A percentile compares a stretch with the other conserved stretches of the same genome.
Evolutionary conservation across 1,140 invertebrate species (phyloP).

Genomic region (Pectinophora gossypiella): DNA sequence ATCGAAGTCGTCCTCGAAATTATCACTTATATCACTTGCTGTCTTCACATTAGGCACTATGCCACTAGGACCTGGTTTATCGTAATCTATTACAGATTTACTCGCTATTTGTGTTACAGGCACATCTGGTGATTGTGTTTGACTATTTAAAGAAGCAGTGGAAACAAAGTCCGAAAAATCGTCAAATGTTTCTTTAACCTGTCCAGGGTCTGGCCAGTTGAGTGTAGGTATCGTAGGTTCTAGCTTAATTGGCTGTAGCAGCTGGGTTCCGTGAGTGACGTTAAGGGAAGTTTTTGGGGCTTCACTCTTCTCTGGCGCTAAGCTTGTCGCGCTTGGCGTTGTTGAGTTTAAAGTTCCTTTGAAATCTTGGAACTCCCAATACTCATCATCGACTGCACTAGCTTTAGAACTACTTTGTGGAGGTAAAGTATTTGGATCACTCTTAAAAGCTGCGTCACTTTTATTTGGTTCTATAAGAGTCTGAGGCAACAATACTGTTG

Average conservation of each 20-base stretch:
- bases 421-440: background rate
- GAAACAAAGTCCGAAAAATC: slow-evolving; percentile 62
- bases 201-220: slow-evolving; percentile 71
- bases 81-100: background rate
- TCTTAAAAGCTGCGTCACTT: background rate
- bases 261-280: slow-evolving; percentile 36
- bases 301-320: background rate
- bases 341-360: slow-evolving; percentile 17
- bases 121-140: background rate
- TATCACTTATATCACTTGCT: background rate
- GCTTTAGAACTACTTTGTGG: background rate
- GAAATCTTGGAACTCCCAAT: slow-evolving; percentile 70
- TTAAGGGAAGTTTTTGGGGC: background rate
- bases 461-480: slow-evolving; percentile 14
- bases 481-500: slow-evolving; percentile 35
- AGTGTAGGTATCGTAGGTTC: slow-evolving; percentile 57
- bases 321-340: background rate
- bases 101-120: background rate
- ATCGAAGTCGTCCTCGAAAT: slow-evolving; percentile 68
- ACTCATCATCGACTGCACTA: slow-evolving; percentile 31
- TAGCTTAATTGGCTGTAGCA: slow-evolving; percentile 65
- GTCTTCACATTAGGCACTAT: background rate
- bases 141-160: slow-evolving; percentile 28
- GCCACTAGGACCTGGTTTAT: background rate
- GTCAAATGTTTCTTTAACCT: slow-evolving; percentile 64